These are phyloP conservation scores for Diabrotica undecimpunctata DNA, from an alignment of 1,140 invertebrate genomes.

Conservation along the genomic window DNA sequence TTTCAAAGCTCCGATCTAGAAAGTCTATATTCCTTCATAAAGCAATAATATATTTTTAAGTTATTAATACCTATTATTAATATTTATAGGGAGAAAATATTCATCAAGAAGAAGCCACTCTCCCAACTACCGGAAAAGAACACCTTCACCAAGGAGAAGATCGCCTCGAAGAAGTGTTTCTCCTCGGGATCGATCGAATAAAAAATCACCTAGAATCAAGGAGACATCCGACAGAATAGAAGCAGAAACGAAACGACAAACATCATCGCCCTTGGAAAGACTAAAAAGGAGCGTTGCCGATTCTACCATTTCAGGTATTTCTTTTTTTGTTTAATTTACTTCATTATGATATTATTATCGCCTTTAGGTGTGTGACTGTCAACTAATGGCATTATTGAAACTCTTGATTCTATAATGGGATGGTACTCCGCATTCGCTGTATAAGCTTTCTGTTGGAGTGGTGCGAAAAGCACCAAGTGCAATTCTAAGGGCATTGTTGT, in stretches of 20 bases:
- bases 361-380: too few species aligned
- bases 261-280: slow-evolving; percentile 39
- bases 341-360: too few species aligned
- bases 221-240: neutral
- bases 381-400: too few species aligned
- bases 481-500: too few species aligned
- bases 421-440: too few species aligned
- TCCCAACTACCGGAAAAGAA: slow-evolving; percentile 21
- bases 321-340: slow-evolving; percentile 32
- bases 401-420: too few species aligned
- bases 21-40: too few species aligned
- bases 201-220: neutral
- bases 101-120: slow-evolving; percentile 24
- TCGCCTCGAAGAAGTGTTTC: slow-evolving; percentile 17
- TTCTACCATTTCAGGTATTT: slow-evolving; percentile 52
- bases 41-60: too few species aligned
- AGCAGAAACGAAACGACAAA: neutral
- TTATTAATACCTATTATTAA: too few species aligned
- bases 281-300: slow-evolving; percentile 49
- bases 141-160: slow-evolving; percentile 20
- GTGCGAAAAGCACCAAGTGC: too few species aligned
- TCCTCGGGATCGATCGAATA: slow-evolving; percentile 19
- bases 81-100: slow-evolving; percentile 16
- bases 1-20: too few species aligned
- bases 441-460: too few species aligned